Base-by-base conservation (phyloP, 2,888 invertebrate genomes). In the Leucoma salicis region DNA sequence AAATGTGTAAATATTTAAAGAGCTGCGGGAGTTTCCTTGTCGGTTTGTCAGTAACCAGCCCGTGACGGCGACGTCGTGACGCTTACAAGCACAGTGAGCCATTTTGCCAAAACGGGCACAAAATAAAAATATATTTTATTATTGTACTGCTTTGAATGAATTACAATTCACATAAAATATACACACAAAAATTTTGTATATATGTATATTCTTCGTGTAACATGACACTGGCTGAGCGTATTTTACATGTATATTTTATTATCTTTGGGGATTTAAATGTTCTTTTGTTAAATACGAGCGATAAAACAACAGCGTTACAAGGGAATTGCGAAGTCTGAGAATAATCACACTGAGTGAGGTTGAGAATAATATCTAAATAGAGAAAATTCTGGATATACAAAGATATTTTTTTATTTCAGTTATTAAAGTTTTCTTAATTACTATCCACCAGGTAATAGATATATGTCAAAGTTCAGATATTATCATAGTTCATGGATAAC, bases 41-140 rank as follows among this genome's bases (percentile, higher is more conserved):
- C 56, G 57, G 69, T 65, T 68, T 65, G 67, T 52, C 39, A 62
- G 50, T 55, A 60, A 65, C 62, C 65, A 71, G 70, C 60, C 77
- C 80, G 77, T 81, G 78, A 75, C 82, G 60, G 78, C 78, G 79
- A 66, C 76, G 75, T 53, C 69, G 63, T 57, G 79, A 58, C 79
- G 78, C 66, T 61, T 52, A 27, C 43, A 34, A 40, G 49, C 57
- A 52, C 54, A 50, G 29, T 54, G 61, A 13, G 41, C 38, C 3
- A 18, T 13, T 12, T 44, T 14, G 7, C 16, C n/a, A 7, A 10
- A 33, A 39, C 36, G 31, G 40, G 39, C 39, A 45, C 46, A 47
- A 39, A 53, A 47, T 46, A 42, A 50, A 35, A 42, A 14, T 8
- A 7, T 25, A 16, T 11, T 14, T 21, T 0, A 5, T 21, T 15